A percentile compares a stretch with the other conserved stretches of the same genome.
Conservation (phyloP, 2,888 invertebrate genomes). For the Caenorhabditis japonica region DNA sequence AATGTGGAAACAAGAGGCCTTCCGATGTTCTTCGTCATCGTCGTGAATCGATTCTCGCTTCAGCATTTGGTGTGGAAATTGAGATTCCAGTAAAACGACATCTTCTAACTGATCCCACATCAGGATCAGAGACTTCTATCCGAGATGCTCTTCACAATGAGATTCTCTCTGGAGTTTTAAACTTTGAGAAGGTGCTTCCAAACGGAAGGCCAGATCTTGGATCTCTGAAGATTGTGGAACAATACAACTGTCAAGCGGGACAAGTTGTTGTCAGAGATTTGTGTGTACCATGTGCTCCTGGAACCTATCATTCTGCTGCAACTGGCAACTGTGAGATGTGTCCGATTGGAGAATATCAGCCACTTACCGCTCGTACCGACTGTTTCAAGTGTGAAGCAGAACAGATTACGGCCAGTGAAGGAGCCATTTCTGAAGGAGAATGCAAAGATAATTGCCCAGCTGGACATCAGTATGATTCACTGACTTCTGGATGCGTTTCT, state of each 20-base stretch:
- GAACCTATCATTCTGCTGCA: constrained; percentile 76
- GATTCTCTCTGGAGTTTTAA: constrained; percentile 86
- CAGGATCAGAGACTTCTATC: constrained; percentile 18
- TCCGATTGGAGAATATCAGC: constrained; percentile 77
- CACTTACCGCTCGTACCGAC: constrained; percentile 71
- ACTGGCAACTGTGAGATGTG: constrained; percentile 77
- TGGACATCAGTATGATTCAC: constrained; percentile 75
- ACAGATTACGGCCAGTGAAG: constrained; percentile 74
- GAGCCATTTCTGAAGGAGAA: constrained; percentile 69
- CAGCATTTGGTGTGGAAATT: constrained; percentile 52
- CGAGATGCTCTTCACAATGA: constrained; percentile 88
- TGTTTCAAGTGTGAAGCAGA: constrained; percentile 76
- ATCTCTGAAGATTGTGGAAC: constrained; percentile 87
- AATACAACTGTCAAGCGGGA: constrained; percentile 92
- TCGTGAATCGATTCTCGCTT: constrained; percentile 16
- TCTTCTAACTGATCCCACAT: constrained; percentile 19
- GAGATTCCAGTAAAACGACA: constrained; percentile 64
- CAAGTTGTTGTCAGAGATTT: constrained; percentile 94
- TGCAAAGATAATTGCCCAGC: constrained; percentile 76
- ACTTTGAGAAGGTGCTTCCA: constrained; percentile 80
- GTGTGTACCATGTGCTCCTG: constrained; percentile 82
- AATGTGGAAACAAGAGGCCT: constrained; percentile 61
- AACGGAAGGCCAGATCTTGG: constrained; percentile 95
- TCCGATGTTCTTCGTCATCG: constrained; percentile 78
- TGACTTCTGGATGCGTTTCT: constrained; percentile 62